phyloP scores from a whole-genome alignment of 2,113 vertebrate genomes.

The Sarotherodon lohbergeri region DNA sequence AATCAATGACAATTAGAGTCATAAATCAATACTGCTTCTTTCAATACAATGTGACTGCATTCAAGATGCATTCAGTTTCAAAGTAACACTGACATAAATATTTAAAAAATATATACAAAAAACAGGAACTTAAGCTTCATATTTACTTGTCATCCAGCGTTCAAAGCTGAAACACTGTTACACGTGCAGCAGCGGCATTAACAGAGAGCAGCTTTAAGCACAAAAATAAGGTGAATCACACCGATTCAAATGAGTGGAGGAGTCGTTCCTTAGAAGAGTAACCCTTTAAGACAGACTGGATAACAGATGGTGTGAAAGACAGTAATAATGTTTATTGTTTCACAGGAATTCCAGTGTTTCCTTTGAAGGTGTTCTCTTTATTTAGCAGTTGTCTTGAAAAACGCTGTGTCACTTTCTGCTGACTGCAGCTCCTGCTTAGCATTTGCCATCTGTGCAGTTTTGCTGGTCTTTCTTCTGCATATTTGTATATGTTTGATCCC shows the following conservation, averaged over 20 bases:
- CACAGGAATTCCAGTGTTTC: neutral
- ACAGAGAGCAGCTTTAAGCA: neutral
- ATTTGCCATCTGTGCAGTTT: neutral
- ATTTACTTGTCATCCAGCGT: neutral
- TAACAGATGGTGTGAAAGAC: neutral
- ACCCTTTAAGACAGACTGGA: neutral
- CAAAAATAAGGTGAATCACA: neutral
- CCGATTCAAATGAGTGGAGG: neutral
- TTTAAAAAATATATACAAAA: neutral
- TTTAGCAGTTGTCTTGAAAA: constrained; percentile 10
- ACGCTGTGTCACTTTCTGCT: constrained; percentile 48
- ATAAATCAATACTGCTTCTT: neutral
- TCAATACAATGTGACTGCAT: neutral
- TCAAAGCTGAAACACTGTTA: neutral
- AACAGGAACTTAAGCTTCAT: neutral
- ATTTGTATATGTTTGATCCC: neutral
- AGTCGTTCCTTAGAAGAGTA: neutral
- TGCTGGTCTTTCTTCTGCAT: neutral
- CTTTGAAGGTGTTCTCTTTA: neutral
- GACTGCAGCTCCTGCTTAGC: constrained; percentile 8
- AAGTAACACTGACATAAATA: neutral
- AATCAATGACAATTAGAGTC: neutral
- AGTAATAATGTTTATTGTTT: neutral
- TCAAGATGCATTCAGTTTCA: neutral
- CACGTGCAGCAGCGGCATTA: neutral